Evolutionary conservation across 1,140 invertebrate species (phyloP).

Genomic region (Drosophila takahashii): DNA sequence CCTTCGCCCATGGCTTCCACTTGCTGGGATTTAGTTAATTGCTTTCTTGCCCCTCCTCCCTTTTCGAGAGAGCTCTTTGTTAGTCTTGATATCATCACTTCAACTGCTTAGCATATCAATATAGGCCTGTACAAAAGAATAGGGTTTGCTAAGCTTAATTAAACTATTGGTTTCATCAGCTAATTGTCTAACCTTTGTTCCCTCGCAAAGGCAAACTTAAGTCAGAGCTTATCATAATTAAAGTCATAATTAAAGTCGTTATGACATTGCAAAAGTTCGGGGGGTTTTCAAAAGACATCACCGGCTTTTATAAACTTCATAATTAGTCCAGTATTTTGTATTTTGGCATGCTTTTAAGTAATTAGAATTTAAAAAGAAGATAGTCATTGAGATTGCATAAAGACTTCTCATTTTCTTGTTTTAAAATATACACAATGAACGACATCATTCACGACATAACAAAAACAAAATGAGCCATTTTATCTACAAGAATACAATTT

Average conservation of each 20-base stretch:
- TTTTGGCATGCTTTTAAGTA: not conserved
- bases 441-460: no score
- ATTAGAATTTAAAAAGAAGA: no score
- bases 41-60: conserved; percentile 31
- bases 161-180: conserved; percentile 12
- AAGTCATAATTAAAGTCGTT: conserved; percentile 19
- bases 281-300: no score
- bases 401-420: no score
- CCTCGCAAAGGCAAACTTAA: not conserved
- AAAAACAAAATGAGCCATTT: no score
- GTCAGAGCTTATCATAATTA: conserved; percentile 23
- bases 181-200: conserved; percentile 35
- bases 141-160: not conserved
- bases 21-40: conserved; percentile 68
- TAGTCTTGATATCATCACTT: conserved; percentile 25
- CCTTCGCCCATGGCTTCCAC: conserved; percentile 7
- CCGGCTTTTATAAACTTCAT: not conserved
- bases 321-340: not conserved
- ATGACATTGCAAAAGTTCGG: not conserved
- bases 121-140: conserved; percentile 13
- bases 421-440: no score
- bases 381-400: no score
- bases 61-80: conserved; percentile 7
- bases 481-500: no score
- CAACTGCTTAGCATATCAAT: conserved; percentile 46